Evolutionary conservation across 2,797 vertebrate species (phyloP).

Genomic region (Ctenosaura bakeri): DNA sequence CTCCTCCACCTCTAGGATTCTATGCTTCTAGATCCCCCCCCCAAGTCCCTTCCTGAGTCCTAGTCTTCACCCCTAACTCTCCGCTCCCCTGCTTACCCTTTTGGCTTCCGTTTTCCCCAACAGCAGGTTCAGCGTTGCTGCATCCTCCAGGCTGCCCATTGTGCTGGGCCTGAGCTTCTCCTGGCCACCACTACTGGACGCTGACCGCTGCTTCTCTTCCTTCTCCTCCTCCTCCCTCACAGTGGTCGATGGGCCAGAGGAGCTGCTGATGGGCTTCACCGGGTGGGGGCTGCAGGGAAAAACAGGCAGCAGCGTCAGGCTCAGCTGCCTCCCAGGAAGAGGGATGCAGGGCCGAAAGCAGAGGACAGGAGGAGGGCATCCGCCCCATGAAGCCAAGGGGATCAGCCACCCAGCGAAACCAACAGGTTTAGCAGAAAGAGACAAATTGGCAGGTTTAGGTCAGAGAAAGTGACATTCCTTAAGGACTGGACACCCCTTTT

Average conservation of each 20-base stretch:
- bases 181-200: constrained; percentile 79
- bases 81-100: constrained; percentile 72
- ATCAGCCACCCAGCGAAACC: neutral
- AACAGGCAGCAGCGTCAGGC: constrained; percentile 40
- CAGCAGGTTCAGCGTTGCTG: constrained; percentile 76
- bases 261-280: constrained; percentile 91
- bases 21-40: too few relatives aligned
- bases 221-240: constrained; percentile 81
- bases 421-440: too few relatives aligned
- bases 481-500: too few relatives aligned
- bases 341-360: fast-evolving
- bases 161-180: constrained; percentile 88
- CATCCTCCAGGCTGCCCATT: constrained; percentile 77
- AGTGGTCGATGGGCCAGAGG: constrained; percentile 52
- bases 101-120: constrained; percentile 80
- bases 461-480: too few relatives aligned
- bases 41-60: too few relatives aligned
- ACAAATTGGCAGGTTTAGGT: too few relatives aligned
- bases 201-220: constrained; percentile 75
- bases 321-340: neutral
- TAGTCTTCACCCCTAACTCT: fast-evolving
- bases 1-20: too few relatives aligned
- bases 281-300: constrained; percentile 88
- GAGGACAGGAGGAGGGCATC: neutral
- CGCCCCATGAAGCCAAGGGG: neutral